These are phyloP conservation scores for Eristalis tenax DNA, from an alignment of 2,888 invertebrate genomes.

Conservation along the genomic window DNA sequence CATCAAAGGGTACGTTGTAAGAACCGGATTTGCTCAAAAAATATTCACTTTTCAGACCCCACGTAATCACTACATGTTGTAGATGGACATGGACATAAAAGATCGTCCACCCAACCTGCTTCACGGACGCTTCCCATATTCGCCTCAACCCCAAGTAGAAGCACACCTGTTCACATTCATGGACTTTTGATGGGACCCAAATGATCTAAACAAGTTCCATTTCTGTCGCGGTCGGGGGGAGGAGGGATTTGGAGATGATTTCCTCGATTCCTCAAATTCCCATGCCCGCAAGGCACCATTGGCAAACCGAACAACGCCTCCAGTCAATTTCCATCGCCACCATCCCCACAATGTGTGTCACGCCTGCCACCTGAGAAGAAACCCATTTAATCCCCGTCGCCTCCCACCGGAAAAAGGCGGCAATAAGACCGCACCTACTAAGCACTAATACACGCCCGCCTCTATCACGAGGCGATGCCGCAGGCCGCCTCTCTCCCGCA, in stretches of 20 bases:
- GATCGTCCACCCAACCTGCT: too few relatives aligned
- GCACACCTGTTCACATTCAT: too few relatives aligned
- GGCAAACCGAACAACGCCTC: conserved; percentile 64
- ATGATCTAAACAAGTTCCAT: too few relatives aligned
- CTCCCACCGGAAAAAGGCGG: conserved; percentile 36
- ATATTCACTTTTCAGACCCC: too few relatives aligned
- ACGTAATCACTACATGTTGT: too few relatives aligned
- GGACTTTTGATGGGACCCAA: too few relatives aligned
- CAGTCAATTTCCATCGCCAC: conserved; percentile 41
- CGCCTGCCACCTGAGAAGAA: conserved; percentile 63
- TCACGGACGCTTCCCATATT: too few relatives aligned
- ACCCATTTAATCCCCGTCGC: conserved; percentile 35
- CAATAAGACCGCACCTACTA: conserved; percentile 58
- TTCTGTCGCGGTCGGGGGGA: too few relatives aligned
- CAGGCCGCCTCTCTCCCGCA: neutral
- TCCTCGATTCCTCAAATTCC: conserved; percentile 4
- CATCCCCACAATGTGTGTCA: conserved; percentile 65
- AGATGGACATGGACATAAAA: too few relatives aligned
- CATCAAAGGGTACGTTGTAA: too few relatives aligned
- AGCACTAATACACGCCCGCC: neutral
- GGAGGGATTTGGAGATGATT: neutral
- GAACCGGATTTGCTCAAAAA: too few relatives aligned
- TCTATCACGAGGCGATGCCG: neutral
- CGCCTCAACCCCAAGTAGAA: too few relatives aligned
- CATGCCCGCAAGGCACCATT: conserved; percentile 27